A percentile compares a stretch with the other conserved stretches of the same genome.
Evolutionary conservation across 2,113 vertebrate genomes (phyloP).

Genomic region (Nansenia antarctica): DNA sequence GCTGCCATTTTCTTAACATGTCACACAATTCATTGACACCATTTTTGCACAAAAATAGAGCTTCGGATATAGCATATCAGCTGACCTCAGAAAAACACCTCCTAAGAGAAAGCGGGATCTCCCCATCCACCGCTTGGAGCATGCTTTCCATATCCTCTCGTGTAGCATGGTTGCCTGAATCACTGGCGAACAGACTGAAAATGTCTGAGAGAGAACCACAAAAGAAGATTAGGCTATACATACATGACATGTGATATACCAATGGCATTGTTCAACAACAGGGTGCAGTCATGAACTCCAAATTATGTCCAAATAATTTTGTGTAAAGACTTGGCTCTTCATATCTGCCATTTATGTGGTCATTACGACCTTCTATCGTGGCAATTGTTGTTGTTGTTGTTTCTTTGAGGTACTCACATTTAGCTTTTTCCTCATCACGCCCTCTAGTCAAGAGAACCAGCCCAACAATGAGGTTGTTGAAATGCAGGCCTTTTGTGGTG

Average conservation of each 20-base stretch:
- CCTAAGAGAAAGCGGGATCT: slow-evolving; percentile 82
- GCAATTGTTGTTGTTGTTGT: no score
- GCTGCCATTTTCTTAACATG: no score
- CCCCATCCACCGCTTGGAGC: slow-evolving; percentile 84
- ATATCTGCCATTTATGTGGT: not conserved
- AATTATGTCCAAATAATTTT: not conserved
- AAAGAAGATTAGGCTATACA: not conserved
- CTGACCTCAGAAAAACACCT: slow-evolving; percentile 87
- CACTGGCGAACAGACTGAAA: slow-evolving; percentile 88
- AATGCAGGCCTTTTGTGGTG: slow-evolving; percentile 85
- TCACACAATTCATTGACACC: no score
- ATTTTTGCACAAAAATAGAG: no score
- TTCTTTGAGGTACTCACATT: slow-evolving; percentile 75
- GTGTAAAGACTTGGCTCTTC: not conserved
- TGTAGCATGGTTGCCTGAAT: slow-evolving; percentile 85
- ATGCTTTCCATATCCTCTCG: slow-evolving; percentile 89
- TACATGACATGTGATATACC: not conserved
- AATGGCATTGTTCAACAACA: not conserved
- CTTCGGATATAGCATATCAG: not conserved
- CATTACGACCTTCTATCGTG: not conserved
- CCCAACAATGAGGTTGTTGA: slow-evolving; percentile 88
- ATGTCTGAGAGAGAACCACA: slow-evolving; percentile 73
- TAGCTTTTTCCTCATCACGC: slow-evolving; percentile 86
- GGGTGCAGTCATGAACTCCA: not conserved
- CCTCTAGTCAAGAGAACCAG: slow-evolving; percentile 87